Evolutionary conservation across 1,140 invertebrate genomes (phyloP).

Genomic region (Mactra quadrangularis): DNA sequence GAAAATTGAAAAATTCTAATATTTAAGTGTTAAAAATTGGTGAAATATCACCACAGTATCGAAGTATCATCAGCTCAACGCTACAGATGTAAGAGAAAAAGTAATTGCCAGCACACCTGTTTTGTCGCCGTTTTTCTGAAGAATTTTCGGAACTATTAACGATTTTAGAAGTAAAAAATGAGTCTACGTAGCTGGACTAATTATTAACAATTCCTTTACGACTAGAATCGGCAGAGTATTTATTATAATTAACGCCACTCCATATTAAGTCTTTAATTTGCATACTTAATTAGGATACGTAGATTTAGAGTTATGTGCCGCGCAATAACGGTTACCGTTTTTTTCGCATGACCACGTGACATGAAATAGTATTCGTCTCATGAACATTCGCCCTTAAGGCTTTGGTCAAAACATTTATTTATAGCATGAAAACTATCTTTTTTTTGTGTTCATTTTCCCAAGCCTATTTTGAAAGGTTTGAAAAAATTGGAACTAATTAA

Average conservation of each 20-base stretch:
- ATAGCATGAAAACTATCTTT: no score
- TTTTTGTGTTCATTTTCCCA: no score
- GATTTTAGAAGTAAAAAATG: constrained; percentile 3
- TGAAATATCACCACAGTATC: no score
- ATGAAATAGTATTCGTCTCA: no score
- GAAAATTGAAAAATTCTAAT: no score
- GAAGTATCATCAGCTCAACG: no score
- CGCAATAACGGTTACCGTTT: not conserved
- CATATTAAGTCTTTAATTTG: constrained; percentile 61
- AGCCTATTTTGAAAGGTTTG: no score
- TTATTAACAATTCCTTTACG: constrained; percentile 27
- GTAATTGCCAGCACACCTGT: constrained; percentile 14
- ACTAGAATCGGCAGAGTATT: constrained; percentile 55
- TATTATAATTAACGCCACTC: constrained; percentile 59
- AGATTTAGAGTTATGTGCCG: constrained; percentile 6
- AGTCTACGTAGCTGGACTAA: constrained; percentile 32
- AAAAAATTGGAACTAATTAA: no score
- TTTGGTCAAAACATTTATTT: no score
- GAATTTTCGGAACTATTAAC: not conserved
- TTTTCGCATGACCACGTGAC: no score
- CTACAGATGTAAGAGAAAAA: not conserved
- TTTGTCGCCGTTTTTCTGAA: not conserved
- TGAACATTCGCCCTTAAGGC: no score
- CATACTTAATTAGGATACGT: constrained; percentile 46
- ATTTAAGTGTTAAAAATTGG: no score